These are phyloP conservation scores for Petrosia ficiformis DNA, from an alignment of 37 sponge, comb jelly and placozoan species.

Conservation along the genomic window DNA sequence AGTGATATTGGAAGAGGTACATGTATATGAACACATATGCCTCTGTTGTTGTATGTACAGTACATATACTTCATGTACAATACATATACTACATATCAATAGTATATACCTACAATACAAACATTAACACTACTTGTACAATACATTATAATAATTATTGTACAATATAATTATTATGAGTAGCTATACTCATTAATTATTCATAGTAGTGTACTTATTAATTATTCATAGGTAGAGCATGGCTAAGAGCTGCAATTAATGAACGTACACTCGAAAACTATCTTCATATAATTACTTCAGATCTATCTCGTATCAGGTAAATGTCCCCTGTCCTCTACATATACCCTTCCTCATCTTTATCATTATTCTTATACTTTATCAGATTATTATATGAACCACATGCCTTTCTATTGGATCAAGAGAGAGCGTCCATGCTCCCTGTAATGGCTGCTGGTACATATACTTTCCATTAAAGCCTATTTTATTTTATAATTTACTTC, in stretches of 20 bases:
- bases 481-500: background rate
- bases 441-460: slow-evolving; percentile 80
- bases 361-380: background rate
- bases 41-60: too few relatives aligned
- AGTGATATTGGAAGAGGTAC: slow-evolving; percentile 45
- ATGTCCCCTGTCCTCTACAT: background rate
- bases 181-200: too few relatives aligned
- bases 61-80: too few relatives aligned
- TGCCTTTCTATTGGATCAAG: slow-evolving; percentile 81
- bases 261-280: slow-evolving; percentile 76
- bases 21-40: too few relatives aligned
- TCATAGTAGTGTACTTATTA: too few relatives aligned
- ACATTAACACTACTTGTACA: too few relatives aligned
- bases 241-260: slow-evolving; percentile 83
- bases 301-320: slow-evolving; percentile 32
- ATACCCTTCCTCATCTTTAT: background rate
- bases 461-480: background rate
- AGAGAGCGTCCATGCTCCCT: slow-evolving; percentile 72
- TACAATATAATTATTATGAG: too few relatives aligned
- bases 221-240: slow-evolving; percentile 75
- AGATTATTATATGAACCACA: slow-evolving; percentile 63
- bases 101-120: too few relatives aligned
- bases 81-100: too few relatives aligned
- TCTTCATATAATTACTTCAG: slow-evolving; percentile 35
- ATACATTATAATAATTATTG: too few relatives aligned